Percentiles rank a stretch among this genome's conserved stretches.
These are phyloP conservation scores for Danio jaintianensis DNA, from an alignment of 2,797 vertebrate species.

Conservation along the genomic window DNA sequence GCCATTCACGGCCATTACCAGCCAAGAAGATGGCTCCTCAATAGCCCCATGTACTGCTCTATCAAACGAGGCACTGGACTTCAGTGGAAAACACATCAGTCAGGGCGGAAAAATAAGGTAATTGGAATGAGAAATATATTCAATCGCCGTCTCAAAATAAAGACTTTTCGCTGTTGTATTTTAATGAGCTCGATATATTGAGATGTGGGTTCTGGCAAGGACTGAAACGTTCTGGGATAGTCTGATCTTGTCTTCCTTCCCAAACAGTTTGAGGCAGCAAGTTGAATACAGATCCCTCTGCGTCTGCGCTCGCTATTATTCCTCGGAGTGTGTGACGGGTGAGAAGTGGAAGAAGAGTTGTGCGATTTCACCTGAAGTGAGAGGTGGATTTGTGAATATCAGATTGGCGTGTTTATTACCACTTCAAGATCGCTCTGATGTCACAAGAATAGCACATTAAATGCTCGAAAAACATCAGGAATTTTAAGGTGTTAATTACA, in stretches of 20 bases:
- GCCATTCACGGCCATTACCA: constrained; percentile 60
- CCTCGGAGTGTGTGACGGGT: not conserved
- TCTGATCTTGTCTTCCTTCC: constrained; percentile 20
- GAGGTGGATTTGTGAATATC: not conserved
- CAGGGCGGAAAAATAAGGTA: constrained; percentile 28
- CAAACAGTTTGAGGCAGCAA: constrained; percentile 23
- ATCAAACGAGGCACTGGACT: constrained; percentile 38
- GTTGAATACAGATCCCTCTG: constrained; percentile 30
- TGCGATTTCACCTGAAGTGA: not conserved
- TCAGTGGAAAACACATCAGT: constrained; percentile 40
- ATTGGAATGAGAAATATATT: constrained; percentile 25
- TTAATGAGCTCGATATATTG: constrained; percentile 18
- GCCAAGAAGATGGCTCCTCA: constrained; percentile 58
- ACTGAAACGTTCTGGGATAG: constrained; percentile 23
- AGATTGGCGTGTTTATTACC: constrained; percentile 4
- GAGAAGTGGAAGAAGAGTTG: not conserved
- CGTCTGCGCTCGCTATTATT: constrained; percentile 13
- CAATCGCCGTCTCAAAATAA: constrained; percentile 6
- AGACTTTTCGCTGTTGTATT: constrained; percentile 29
- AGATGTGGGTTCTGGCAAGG: constrained; percentile 11
- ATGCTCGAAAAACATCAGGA: not conserved
- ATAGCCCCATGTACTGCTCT: constrained; percentile 54
- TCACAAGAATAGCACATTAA: not conserved
- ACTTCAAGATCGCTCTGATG: not conserved
- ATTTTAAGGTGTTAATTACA: not conserved